These are phyloP conservation scores for Enteromius fasciolatus DNA, from an alignment of 2,797 vertebrate genomes.

Conservation along the genomic window DNA sequence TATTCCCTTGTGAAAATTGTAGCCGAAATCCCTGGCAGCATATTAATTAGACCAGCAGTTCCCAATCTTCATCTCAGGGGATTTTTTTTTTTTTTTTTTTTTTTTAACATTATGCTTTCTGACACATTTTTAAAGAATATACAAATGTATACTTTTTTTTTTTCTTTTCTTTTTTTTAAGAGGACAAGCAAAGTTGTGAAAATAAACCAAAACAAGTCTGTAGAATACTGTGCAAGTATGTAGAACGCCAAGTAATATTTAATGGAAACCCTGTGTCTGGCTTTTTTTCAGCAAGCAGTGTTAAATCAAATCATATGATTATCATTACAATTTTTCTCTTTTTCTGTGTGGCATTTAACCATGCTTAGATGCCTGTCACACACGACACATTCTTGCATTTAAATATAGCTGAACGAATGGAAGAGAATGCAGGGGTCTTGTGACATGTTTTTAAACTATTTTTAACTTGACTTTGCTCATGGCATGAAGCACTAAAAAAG, in stretches of 20 bases:
- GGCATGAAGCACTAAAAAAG: too few relatives aligned
- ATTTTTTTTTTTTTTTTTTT: too few relatives aligned
- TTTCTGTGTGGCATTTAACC: not conserved
- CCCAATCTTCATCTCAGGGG: not conserved
- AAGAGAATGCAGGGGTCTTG: not conserved
- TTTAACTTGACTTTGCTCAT: slow-evolving; percentile 25
- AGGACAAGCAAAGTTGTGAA: not conserved
- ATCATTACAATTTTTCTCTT: not conserved
- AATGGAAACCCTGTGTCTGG: not conserved
- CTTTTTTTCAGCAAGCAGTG: not conserved
- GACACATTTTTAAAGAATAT: not conserved
- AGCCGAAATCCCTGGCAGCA: not conserved
- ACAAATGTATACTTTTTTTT: not conserved
- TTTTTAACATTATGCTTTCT: not conserved
- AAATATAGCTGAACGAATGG: slow-evolving; percentile 11
- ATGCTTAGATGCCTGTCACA: not conserved
- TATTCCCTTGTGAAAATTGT: not conserved
- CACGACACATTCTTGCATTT: not conserved
- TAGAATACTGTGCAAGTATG: not conserved
- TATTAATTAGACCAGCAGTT: slow-evolving; percentile 1
- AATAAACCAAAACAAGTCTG: too few relatives aligned
- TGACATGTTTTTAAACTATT: slow-evolving; percentile 13
- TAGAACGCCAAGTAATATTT: not conserved
- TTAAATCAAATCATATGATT: not conserved
- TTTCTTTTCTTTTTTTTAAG: not conserved